phyloP scores from a whole-genome alignment of 2,888 invertebrate species.

The Amphiduros pacificus region DNA sequence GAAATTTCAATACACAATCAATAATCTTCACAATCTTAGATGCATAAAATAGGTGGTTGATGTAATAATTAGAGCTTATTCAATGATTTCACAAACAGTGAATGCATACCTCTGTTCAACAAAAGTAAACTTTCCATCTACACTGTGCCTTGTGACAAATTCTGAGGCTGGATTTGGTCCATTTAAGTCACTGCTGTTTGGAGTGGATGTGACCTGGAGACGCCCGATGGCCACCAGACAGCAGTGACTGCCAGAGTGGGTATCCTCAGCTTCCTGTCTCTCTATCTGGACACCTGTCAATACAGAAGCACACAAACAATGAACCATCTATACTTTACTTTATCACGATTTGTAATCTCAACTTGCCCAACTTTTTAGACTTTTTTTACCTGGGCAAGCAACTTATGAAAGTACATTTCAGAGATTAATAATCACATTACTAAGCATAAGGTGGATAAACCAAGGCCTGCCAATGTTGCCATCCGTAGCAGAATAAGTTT shows the following conservation, averaged over 20 bases:
- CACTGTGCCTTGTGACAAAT: slow-evolving; percentile 94
- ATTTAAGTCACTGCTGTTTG: slow-evolving; percentile 85
- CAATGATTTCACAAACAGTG: background rate
- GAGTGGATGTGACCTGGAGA: slow-evolving; percentile 93
- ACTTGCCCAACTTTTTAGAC: too few relatives aligned
- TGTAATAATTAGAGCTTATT: background rate
- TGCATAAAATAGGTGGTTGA: too few relatives aligned
- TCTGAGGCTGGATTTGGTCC: slow-evolving; percentile 74
- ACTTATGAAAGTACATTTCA: too few relatives aligned
- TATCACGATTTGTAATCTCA: too few relatives aligned
- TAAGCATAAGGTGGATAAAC: too few relatives aligned
- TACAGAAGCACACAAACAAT: background rate
- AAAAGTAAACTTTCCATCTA: slow-evolving; percentile 97
- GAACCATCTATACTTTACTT: too few relatives aligned
- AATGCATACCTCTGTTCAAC: slow-evolving; percentile 80
- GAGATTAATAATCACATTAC: too few relatives aligned
- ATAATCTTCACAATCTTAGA: too few relatives aligned
- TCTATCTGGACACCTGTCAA: slow-evolving; percentile 83
- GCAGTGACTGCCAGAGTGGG: slow-evolving; percentile 78
- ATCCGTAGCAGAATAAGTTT: too few relatives aligned
- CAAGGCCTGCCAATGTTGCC: too few relatives aligned
- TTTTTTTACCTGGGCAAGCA: too few relatives aligned
- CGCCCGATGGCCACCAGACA: slow-evolving; percentile 98
- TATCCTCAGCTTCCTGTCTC: slow-evolving; percentile 61
- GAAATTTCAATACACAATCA: too few relatives aligned